Evolutionary conservation across 2,797 vertebrate species (phyloP), one percentile per base, ranked within the genome.

Genomic region (Sternotherus odoratus): DNA sequence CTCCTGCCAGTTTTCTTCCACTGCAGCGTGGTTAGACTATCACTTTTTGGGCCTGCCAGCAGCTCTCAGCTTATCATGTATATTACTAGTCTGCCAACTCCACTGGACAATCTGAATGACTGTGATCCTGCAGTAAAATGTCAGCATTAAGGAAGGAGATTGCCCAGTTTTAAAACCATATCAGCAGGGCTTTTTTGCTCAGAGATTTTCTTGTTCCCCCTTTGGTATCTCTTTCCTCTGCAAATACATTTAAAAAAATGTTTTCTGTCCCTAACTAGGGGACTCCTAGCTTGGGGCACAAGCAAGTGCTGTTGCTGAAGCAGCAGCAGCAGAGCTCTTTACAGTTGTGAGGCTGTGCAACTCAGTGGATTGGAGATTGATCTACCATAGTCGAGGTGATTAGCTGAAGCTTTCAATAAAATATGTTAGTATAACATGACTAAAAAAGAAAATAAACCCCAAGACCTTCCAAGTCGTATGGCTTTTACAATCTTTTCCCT

Each of bases 311-410:
- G 30, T 82, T 80, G 49, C 60, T 86, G 28, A 86, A 60, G 56
- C 46, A 89, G 4, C 12, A 43, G 39, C 36, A 13, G 26, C 39
- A 23, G 23, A 74, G 49, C 30, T 88, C 86, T 56, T 16, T 83
- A 4, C 13, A 54, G 8, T 24, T 7, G 23, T 43, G 69, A 74
- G 39, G 23, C 12, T 74, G 11, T 43, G 39, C 21, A 26, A 19
- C 12, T 23, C 86, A 0, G 0, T 30, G 51, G 72, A 24, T 24
- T 48, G 33, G 11, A 21, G 5, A 10, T 26, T 82, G 1, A 21
- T 74, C 3, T 39, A 85, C 33, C 74, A 8, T 86, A 30, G 84
- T 81, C 82, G 60, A 86, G n/a, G 36, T 79, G 33, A 13, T 46
- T 74, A 21, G 30, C 54, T 63, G 12, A 89, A 53, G 4, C 6